Evolutionary conservation across 2,797 vertebrate species (phyloP), one percentile per base, ranked within the genome.

Genomic region (Enteromius afrohamiltoni): DNA sequence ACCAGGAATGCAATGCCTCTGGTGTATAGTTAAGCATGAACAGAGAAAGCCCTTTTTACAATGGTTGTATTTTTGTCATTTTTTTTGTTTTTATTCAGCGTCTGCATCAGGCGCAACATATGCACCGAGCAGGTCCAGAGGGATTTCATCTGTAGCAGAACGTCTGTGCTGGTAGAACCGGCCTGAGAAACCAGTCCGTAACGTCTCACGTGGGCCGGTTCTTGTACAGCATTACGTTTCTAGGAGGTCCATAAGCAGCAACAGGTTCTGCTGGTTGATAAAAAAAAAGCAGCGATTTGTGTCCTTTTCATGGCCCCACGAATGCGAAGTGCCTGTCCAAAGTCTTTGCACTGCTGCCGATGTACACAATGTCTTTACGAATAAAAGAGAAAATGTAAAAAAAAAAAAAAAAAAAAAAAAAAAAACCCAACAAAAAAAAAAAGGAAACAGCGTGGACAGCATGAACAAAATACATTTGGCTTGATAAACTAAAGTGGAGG

Each of bases 41-140:
- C 92, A 93, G 91, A 84, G 91, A 95, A 95, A 95, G 94, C 94
- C 94, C 94, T 95, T 94, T 95, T 93, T 93, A 94, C 91, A 93
- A 68, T 64, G 65, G 84, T 78, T 71, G 60, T 75, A 42, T 77
- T 86, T 75, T 45, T 85, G 74, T 85, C 74, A 8, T 84, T 87
- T 85, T 84, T 89, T 89, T 90, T 83, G 90, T 92, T 91, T 94
- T 91, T 92, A 89, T 91, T 92, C 91, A 93, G 90, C 88, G 85
- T 89, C 90, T 92, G 90, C 86, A 80, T 92, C 89, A 89, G 92
- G 91, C 90, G 89, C 90, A 53, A 40, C 49, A 91, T 90, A 89
- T 92, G 92, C 93, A 92, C 92, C 79, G 74, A 87, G 62, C 86
- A 76, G 78, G 87, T 92, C 90, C 70, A 88, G 58, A 92, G 90